Base-by-base conservation (phyloP, 2,113 vertebrate species). In the Falco punctatus region DNA sequence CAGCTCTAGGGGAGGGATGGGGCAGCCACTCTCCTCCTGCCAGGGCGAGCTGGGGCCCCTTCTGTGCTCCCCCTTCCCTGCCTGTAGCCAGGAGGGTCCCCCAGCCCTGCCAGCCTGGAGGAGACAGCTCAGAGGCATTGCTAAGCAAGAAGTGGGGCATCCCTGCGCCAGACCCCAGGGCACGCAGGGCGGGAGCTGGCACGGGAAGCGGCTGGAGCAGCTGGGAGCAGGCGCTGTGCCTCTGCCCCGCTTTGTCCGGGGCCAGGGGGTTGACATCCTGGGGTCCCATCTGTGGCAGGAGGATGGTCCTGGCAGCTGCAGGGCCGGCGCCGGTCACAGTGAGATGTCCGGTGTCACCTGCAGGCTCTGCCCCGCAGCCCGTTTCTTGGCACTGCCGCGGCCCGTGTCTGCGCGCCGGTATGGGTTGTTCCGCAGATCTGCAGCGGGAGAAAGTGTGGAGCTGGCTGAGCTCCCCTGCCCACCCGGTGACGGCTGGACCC, bases 401-500 rank as follows among this genome's bases (percentile, higher is more conserved):
- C 96, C 94, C 51, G 97, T 98, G 62, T 99, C 99, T 3, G 98
- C 72, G 2, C 99, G 98, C 65, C 99, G 98, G 97, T 99, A 99
- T 0, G 99, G 99, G 96, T 99, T 99, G 93, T 98, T 99, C 94
- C 99, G 98, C 55, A 99, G 96, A 94, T 98, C 99, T 99, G 95
- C 65, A 24, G 38, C 21, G 33, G 88, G 71, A 91, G 26, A 15
- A 51, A 87, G 22, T 1, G 0, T 19, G 0, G 40, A 20, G 20
- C 2, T 1, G 22, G 3, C 1, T 88, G 46, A 91, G 87, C 85
- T 46, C 2, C 5, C 19, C 57, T 59, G 8, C 18, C 40, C 13
- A 1, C 51, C 70, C 2, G 1, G 27, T 3, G 0, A 14, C 0
- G 26, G 32, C 59, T 12, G 55, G 4, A 28, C 13, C 8, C 51